Conservation (phyloP, 2,888 invertebrate genomes). For the Xanthorhoe designata region DNA sequence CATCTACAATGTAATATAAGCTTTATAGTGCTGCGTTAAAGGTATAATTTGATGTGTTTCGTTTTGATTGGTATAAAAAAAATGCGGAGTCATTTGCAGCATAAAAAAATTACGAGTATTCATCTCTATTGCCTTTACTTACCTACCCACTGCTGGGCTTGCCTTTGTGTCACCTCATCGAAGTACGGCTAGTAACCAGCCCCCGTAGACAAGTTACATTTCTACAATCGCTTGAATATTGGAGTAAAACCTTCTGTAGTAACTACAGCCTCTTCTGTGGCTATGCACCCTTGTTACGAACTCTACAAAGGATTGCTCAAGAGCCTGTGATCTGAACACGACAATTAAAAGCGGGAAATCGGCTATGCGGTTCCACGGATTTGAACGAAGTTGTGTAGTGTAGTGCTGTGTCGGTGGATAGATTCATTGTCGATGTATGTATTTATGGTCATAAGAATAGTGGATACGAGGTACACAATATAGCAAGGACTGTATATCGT, state of each 20-base stretch:
- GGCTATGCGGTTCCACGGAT: slow-evolving; percentile 27
- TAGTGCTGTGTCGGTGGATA: slow-evolving; percentile 9
- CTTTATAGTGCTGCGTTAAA: slow-evolving; percentile 1
- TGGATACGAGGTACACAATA: too few relatives aligned
- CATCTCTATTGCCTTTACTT: too few relatives aligned
- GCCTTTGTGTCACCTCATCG: too few relatives aligned
- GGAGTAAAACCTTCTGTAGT: not conserved
- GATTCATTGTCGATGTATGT: not conserved
- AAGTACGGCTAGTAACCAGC: too few relatives aligned
- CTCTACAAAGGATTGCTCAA: slow-evolving; percentile 39
- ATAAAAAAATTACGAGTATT: too few relatives aligned
- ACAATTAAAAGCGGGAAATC: slow-evolving; percentile 41
- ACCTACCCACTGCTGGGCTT: too few relatives aligned
- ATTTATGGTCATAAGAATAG: too few relatives aligned
- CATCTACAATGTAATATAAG: not conserved
- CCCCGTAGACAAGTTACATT: too few relatives aligned
- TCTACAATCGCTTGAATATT: too few relatives aligned
- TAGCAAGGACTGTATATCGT: too few relatives aligned
- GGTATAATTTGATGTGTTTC: not conserved
- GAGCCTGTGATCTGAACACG: slow-evolving; percentile 35
- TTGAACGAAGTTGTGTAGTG: slow-evolving; percentile 9
- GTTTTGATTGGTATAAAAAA: too few relatives aligned
- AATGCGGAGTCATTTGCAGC: too few relatives aligned
- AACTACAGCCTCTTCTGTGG: not conserved
- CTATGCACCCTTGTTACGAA: slow-evolving; percentile 36